Conservation (phyloP, 2,888 invertebrate genomes). For the Rhamnusium bicolor region DNA sequence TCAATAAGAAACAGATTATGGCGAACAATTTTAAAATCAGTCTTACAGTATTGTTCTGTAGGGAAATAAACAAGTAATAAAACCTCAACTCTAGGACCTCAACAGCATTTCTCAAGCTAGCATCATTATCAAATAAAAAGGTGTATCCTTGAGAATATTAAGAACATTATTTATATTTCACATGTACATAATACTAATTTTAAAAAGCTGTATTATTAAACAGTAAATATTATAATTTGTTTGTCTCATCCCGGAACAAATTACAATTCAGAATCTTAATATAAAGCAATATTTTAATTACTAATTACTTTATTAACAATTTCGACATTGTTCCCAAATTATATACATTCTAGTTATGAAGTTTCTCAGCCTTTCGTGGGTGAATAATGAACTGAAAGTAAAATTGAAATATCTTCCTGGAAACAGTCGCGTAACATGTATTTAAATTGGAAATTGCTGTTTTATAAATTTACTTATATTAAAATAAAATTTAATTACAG, state of each 20-base stretch:
- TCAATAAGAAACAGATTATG: no score
- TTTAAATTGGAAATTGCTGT: background rate
- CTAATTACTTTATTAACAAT: background rate
- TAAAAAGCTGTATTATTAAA: background rate
- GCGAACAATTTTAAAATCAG: no score
- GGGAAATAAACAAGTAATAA: no score
- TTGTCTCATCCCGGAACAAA: background rate
- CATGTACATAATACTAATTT: background rate
- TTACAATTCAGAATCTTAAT: background rate
- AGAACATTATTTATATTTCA: background rate
- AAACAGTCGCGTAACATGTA: background rate
- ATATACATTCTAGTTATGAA: background rate
- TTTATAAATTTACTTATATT: no score
- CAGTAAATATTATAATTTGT: background rate
- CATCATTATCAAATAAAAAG: no score
- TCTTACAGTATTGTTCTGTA: no score
- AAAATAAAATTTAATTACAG: no score
- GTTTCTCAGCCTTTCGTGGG: background rate
- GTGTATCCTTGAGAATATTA: no score
- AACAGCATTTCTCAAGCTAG: no score
- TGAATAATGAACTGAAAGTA: background rate
- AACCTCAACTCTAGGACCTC: no score
- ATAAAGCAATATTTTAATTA: background rate
- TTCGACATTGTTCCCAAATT: background rate
- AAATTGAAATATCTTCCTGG: background rate